Base-by-base conservation (phyloP, 2,113 vertebrate species). In the Marmota flaviventris region DNA sequence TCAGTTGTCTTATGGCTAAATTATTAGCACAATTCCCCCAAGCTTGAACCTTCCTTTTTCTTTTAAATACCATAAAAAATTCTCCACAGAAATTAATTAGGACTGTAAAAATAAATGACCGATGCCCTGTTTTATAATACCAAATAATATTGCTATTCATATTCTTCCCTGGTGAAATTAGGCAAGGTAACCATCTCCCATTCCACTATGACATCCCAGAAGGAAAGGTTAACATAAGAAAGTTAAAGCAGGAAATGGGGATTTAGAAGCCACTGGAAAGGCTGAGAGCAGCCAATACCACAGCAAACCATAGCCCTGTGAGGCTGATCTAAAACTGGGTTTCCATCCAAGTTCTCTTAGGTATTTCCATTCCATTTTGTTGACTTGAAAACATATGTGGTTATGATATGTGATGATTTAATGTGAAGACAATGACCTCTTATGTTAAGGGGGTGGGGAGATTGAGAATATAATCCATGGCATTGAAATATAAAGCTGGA, bases 61-160 rank as follows among this genome's bases (percentile, higher is more conserved):
- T 86, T 85, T 78, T 37, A 85, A 85, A 24, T 84, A 48, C 4
- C 16, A 56, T 69, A 12, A 63, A 12, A 88, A 73, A 93, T 56
- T 22, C 58, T 27, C 42, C 8, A 39, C 3, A 24, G 45, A 56
- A 88, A 89, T 91, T 67, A 85, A 93, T 20, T 82, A 65, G 17
- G 24, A 58, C 20, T 58, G 69, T n/a, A 70, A 82, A 89, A 53
- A 77, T 65, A 91, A 97, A 91, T 76, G 72, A 34, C 65, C 39
- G 37, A 17, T 20, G 42, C 45, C 69, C 13, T 48, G 8, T 16
- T 94, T 81, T 51, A 39, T 39, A 83, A 72, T 32, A 76, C 34
- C 58, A 56, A 58, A 3, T 29, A 51, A 3, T 45, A 24, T 14
- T n/a, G 37, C 24, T 37, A 17, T 58, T 84, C 56, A n/a, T 34